A percentile compares a stretch with the other conserved stretches of the same genome.
These are phyloP conservation scores for Notarius quadriscutis DNA, from an alignment of 2,113 vertebrate genomes.

Conservation along the genomic window DNA sequence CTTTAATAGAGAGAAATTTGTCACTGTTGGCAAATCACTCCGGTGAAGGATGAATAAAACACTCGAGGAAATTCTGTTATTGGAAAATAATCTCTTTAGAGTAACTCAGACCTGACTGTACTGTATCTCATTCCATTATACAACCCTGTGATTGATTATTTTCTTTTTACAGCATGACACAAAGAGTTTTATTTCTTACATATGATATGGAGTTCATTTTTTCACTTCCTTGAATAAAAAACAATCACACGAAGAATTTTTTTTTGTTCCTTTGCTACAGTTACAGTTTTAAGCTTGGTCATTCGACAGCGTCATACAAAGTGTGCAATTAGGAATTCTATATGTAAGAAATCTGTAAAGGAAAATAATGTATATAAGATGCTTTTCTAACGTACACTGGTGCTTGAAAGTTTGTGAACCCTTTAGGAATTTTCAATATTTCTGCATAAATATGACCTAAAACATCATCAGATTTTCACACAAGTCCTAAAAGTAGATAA, in stretches of 20 bases:
- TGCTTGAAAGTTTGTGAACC: no score
- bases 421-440: no score
- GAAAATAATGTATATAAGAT: no score
- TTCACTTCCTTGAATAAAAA: neutral
- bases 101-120: neutral
- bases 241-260: neutral
- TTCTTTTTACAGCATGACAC: neutral
- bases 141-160: neutral
- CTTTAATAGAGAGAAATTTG: neutral
- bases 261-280: neutral
- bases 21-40: neutral
- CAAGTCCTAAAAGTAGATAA: no score
- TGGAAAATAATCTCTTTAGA: neutral
- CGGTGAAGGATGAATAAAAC: neutral
- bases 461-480: no score
- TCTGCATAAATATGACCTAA: no score
- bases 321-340: neutral
- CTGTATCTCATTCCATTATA: neutral
- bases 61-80: neutral
- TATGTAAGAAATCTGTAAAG: neutral
- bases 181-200: neutral
- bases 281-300: neutral
- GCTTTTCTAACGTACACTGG: no score
- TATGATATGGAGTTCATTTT: neutral
- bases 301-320: neutral